phyloP scores from a whole-genome alignment of 1,140 invertebrate genomes.

The Lepidurus packardi region DNA sequence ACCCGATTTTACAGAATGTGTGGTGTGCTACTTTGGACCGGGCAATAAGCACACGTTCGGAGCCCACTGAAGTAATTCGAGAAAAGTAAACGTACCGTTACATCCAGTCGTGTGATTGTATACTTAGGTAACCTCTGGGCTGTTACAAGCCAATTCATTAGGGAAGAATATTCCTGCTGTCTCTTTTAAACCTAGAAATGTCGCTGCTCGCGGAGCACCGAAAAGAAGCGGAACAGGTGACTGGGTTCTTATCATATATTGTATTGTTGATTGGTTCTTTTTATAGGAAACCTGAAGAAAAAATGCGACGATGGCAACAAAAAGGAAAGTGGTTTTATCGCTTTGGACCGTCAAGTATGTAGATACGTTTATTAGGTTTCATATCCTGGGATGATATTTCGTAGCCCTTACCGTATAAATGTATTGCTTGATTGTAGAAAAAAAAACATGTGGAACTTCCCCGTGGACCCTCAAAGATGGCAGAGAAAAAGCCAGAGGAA shows the following conservation, averaged over 20 bases:
- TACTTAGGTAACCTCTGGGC: too few relatives aligned
- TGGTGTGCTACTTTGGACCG: too few relatives aligned
- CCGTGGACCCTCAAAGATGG: background rate
- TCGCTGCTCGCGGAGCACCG: too few relatives aligned
- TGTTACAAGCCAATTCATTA: too few relatives aligned
- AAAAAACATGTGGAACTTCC: background rate
- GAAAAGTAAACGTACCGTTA: too few relatives aligned
- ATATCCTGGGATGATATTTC: background rate
- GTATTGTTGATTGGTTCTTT: background rate
- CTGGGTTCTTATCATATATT: background rate
- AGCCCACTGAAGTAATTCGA: too few relatives aligned
- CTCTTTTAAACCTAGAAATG: too few relatives aligned
- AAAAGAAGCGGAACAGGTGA: background rate
- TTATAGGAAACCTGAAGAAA: background rate
- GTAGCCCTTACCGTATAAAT: background rate
- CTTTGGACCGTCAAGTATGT: background rate
- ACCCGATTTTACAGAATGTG: too few relatives aligned
- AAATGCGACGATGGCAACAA: background rate
- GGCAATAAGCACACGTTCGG: too few relatives aligned
- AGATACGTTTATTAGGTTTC: constrained; percentile 1
- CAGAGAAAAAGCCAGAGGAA: background rate
- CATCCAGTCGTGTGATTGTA: too few relatives aligned
- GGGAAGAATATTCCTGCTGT: too few relatives aligned
- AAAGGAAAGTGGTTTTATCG: background rate
- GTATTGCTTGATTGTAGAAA: background rate